Conservation (phyloP, 2,888 invertebrate genomes). For the Microchrysa polita region DNA sequence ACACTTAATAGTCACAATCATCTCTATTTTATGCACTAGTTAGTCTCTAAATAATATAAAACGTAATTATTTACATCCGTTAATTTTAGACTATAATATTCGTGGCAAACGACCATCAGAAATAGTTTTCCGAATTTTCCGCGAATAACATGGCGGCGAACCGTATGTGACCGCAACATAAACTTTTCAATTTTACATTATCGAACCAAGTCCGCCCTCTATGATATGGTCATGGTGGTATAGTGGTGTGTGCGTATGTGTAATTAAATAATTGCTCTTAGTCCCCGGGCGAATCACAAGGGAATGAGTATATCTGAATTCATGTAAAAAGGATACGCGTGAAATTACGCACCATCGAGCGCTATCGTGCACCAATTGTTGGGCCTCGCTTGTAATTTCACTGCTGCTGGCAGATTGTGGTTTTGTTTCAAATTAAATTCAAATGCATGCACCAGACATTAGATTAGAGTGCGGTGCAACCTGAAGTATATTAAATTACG, state of each 20-base stretch:
- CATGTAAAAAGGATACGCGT: neutral
- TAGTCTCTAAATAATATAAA: constrained; percentile 25
- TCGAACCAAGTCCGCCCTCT: neutral
- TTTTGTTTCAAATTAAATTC: constrained; percentile 33
- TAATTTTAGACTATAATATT: neutral
- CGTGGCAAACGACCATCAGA: neutral
- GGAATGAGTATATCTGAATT: neutral
- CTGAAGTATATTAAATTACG: constrained; percentile 25
- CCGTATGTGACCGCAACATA: constrained; percentile 10
- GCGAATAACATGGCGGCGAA: neutral
- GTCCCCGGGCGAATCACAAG: neutral
- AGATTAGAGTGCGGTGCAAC: constrained; percentile 19
- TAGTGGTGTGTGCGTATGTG: no score
- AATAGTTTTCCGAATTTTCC: neutral
- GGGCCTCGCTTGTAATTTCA: neutral
- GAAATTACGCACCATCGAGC: neutral
- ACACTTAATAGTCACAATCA: constrained; percentile 10
- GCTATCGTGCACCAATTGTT: no score
- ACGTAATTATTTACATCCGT: constrained; percentile 22
- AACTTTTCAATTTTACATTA: constrained; percentile 36
- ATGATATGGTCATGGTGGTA: no score
- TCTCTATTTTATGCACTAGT: constrained; percentile 22
- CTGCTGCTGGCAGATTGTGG: constrained; percentile 23
- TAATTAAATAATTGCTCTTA: constrained; percentile 34
- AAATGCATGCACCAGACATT: constrained; percentile 22